A percentile compares a stretch with the other conserved stretches of the same genome.
These are phyloP conservation scores for Lycophotia porphyrea DNA, from an alignment of 2,888 invertebrate genomes.

Conservation along the genomic window DNA sequence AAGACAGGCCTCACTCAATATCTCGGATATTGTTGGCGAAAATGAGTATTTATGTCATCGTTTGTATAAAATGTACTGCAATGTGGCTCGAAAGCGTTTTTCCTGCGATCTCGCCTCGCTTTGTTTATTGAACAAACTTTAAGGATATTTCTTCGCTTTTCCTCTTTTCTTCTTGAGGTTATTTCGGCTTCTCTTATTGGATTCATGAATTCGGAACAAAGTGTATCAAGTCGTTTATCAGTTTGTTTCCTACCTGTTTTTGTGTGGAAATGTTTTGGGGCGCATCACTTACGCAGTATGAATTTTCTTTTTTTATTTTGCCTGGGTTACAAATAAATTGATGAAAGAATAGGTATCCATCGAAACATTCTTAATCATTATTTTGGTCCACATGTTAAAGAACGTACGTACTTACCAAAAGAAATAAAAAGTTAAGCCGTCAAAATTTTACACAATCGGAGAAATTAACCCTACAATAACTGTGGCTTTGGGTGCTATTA, in stretches of 20 bases:
- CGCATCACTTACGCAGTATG: slow-evolving; percentile 41
- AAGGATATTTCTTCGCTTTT: slow-evolving; percentile 69
- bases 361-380: not conserved
- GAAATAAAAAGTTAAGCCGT: not conserved
- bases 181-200: slow-evolving; percentile 67
- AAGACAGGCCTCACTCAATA: slow-evolving; percentile 90
- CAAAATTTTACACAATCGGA: not conserved
- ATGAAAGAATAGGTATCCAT: not conserved
- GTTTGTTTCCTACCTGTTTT: slow-evolving; percentile 62
- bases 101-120: slow-evolving; percentile 74
- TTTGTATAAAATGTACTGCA: slow-evolving; percentile 86
- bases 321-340: not conserved
- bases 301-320: slow-evolving; percentile 40
- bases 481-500: not conserved
- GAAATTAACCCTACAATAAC: not conserved
- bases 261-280: slow-evolving; percentile 49
- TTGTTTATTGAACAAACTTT: slow-evolving; percentile 74
- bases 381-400: not conserved
- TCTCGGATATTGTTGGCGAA: slow-evolving; percentile 90
- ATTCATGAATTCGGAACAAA: slow-evolving; percentile 68
- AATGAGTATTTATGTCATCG: slow-evolving; percentile 90
- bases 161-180: slow-evolving; percentile 64
- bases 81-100: slow-evolving; percentile 75
- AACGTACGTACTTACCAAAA: not conserved
- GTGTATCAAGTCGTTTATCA: slow-evolving; percentile 70